A percentile compares a stretch with the other conserved stretches of the same genome.
These are phyloP conservation scores for Lasioglossum leucozonium DNA, from an alignment of 2,888 invertebrate species.

Conservation along the genomic window DNA sequence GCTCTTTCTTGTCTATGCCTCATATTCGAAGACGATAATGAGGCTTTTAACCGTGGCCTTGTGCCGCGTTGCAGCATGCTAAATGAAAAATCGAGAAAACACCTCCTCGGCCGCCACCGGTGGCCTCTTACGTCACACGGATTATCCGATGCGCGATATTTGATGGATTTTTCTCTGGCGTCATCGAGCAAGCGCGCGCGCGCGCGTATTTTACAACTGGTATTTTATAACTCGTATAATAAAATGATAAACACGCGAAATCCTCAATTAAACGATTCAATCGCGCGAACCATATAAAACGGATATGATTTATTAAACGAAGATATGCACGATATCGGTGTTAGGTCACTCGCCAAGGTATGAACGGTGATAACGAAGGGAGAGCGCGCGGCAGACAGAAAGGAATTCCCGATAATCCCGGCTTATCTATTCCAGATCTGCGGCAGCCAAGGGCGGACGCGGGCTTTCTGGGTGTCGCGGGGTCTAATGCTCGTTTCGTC, in stretches of 20 bases:
- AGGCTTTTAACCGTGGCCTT: conserved; percentile 69
- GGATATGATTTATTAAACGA: background rate
- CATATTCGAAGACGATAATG: conserved; percentile 67
- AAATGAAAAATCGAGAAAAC: conserved; percentile 63
- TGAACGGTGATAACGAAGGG: conserved; percentile 18
- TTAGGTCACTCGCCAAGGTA: background rate
- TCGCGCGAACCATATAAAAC: background rate
- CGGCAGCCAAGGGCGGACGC: conserved; percentile 53
- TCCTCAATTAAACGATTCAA: background rate
- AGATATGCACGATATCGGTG: background rate
- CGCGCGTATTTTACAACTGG: background rate
- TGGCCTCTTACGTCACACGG: conserved; percentile 37
- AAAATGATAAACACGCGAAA: background rate
- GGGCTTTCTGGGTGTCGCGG: conserved; percentile 41
- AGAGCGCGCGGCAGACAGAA: conserved; percentile 23
- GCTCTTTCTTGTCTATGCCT: conserved; percentile 45
- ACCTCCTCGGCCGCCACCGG: background rate
- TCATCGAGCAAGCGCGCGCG: no score
- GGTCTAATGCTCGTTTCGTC: conserved; percentile 47
- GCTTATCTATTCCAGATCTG: conserved; percentile 65
- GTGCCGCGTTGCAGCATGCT: conserved; percentile 31
- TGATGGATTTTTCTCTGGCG: conserved; percentile 19
- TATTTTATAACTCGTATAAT: no score
- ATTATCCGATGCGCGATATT: conserved; percentile 19
- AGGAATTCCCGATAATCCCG: conserved; percentile 55